phyloP scores from a whole-genome alignment of 2,797 vertebrate genomes.

The Columba guinea region DNA sequence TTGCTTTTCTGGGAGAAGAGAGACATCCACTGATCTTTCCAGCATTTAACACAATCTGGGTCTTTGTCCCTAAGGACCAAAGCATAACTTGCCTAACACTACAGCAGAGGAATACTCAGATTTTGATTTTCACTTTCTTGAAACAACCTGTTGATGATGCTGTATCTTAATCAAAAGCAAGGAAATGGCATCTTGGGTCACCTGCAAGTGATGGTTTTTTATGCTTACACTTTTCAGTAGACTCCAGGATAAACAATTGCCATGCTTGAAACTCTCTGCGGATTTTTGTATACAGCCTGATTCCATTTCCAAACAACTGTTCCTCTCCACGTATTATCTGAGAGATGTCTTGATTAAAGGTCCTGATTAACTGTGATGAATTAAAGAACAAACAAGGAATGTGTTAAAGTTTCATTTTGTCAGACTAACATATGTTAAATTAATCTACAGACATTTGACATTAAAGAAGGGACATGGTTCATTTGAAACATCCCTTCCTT shows the following conservation, averaged over 20 bases:
- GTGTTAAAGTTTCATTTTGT: background rate
- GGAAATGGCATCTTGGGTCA: background rate
- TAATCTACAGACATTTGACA: background rate
- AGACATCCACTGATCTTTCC: background rate
- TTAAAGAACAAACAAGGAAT: background rate
- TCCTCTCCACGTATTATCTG: slow-evolving; percentile 60
- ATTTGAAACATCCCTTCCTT: background rate
- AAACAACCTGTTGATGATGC: background rate
- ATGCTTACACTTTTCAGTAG: slow-evolving; percentile 28
- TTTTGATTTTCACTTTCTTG: background rate
- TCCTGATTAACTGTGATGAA: slow-evolving; percentile 66
- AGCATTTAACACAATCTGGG: background rate
- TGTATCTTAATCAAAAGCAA: background rate
- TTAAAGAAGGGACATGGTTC: background rate
- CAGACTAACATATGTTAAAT: background rate
- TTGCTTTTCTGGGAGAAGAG: background rate
- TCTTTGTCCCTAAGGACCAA: background rate
- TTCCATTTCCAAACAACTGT: background rate
- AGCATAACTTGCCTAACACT: background rate
- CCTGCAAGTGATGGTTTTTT: background rate
- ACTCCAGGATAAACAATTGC: background rate
- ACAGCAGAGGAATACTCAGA: background rate
- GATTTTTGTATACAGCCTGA: slow-evolving; percentile 63
- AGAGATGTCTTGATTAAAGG: slow-evolving; percentile 60
- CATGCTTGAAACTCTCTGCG: slow-evolving; percentile 54